These are phyloP conservation scores for Xylota segnis DNA, from an alignment of 2,888 invertebrate species.

Conservation along the genomic window DNA sequence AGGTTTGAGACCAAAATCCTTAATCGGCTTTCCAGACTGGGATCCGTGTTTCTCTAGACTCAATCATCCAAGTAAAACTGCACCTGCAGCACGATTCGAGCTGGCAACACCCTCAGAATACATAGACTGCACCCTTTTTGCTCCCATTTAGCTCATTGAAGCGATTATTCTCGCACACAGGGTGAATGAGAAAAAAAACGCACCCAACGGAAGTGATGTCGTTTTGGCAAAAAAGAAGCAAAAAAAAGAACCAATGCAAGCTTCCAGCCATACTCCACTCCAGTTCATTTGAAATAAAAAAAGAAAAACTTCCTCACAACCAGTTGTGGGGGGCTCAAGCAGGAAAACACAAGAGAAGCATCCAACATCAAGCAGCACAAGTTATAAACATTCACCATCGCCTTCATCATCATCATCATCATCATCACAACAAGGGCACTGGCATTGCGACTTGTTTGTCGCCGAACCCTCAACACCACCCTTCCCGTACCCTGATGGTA, in stretches of 20 bases:
- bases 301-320: background rate
- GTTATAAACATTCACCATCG: constrained; percentile 59
- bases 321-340: background rate
- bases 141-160: constrained; percentile 63
- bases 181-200: constrained; percentile 35
- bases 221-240: constrained; percentile 48
- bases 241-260: constrained; percentile 1
- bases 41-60: no score
- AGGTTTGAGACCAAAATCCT: no score
- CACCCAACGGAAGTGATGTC: constrained; percentile 67
- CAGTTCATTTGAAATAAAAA: constrained; percentile 11
- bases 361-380: constrained; percentile 62
- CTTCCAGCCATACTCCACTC: constrained; percentile 28
- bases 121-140: constrained; percentile 63
- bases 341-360: constrained; percentile 11
- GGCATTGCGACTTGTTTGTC: constrained; percentile 67
- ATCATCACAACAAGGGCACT: constrained; percentile 55
- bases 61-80: no score
- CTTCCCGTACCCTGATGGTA: constrained; percentile 3
- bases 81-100: background rate
- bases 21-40: no score
- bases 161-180: constrained; percentile 55
- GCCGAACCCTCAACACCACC: constrained; percentile 19
- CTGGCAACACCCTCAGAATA: constrained; percentile 43
- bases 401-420: constrained; percentile 28